Conservation (phyloP, 1,140 invertebrate species). For the Archegozetes longisetosus region DNA sequence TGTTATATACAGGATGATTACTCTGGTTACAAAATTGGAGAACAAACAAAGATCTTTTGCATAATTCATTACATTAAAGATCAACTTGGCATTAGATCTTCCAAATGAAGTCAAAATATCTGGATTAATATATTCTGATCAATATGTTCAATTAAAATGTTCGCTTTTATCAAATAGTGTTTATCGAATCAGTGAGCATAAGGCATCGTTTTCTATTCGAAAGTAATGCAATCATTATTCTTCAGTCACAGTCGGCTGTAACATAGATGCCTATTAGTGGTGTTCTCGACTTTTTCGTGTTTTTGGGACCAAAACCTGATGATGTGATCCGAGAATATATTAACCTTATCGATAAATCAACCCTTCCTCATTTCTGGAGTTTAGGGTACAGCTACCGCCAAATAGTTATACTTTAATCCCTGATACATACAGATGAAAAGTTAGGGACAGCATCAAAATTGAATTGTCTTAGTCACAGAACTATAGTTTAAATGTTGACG, state of each 20-base stretch:
- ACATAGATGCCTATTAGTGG: conserved; percentile 59
- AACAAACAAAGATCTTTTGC: too few species aligned
- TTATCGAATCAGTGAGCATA: conserved; percentile 34
- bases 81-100: too few species aligned
- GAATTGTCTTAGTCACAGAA: too few species aligned
- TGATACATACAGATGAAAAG: too few species aligned
- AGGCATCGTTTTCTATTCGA: conserved; percentile 43
- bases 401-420: too few species aligned
- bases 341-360: conserved; percentile 25
- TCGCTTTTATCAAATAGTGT: conserved; percentile 31
- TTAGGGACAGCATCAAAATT: too few species aligned
- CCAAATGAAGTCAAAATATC: too few species aligned
- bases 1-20: too few species aligned
- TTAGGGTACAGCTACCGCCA: conserved; percentile 32
- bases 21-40: too few species aligned
- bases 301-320: conserved; percentile 49
- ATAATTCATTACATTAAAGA: too few species aligned
- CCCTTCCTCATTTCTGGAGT: conserved; percentile 34
- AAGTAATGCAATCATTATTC: conserved; percentile 64
- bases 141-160: conserved; percentile 37
- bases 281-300: conserved; percentile 53
- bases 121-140: conserved; percentile 31
- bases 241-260: conserved; percentile 55
- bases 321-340: conserved; percentile 35
- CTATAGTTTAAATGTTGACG: too few species aligned